Conservation (phyloP, 2,888 invertebrate species). For the Tuta absoluta region DNA sequence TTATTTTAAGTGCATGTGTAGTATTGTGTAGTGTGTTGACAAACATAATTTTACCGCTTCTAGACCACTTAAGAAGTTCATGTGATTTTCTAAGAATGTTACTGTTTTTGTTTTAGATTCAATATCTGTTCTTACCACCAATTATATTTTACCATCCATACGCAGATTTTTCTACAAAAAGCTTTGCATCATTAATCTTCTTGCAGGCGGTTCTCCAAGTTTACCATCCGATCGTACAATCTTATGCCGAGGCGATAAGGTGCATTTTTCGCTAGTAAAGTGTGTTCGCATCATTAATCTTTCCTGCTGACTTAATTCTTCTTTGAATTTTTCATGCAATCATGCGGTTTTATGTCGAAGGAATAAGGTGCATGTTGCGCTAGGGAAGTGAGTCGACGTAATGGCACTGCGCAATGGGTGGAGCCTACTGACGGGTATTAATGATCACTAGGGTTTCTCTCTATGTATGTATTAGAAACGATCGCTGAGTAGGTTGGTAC, state of each 20-base stretch:
- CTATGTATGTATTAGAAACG: neutral
- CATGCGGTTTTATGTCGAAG: neutral
- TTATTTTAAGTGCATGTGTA: no score
- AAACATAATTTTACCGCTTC: no score
- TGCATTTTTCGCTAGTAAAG: neutral
- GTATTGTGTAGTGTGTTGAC: no score
- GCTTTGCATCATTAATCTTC: constrained; percentile 9
- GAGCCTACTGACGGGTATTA: constrained; percentile 71
- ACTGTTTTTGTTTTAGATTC: neutral
- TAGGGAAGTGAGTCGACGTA: constrained; percentile 37
- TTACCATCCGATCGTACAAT: neutral
- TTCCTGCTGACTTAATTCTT: neutral
- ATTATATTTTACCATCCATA: neutral
- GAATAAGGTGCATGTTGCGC: constrained; percentile 1
- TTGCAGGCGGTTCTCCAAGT: neutral
- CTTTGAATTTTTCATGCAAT: neutral
- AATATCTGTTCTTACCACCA: neutral
- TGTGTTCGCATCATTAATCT: neutral
- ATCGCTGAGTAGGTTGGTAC: neutral
- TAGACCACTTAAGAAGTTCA: no score
- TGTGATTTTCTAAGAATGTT: no score
- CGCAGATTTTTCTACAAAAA: constrained; percentile 1
- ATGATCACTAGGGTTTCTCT: constrained; percentile 44
- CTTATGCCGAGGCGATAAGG: constrained; percentile 10
- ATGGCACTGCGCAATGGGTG: constrained; percentile 69